A percentile compares a stretch with the other conserved stretches of the same genome.
Evolutionary conservation across 2,888 invertebrate genomes (phyloP).

Genomic region (Melangyna quadrimaculata): DNA sequence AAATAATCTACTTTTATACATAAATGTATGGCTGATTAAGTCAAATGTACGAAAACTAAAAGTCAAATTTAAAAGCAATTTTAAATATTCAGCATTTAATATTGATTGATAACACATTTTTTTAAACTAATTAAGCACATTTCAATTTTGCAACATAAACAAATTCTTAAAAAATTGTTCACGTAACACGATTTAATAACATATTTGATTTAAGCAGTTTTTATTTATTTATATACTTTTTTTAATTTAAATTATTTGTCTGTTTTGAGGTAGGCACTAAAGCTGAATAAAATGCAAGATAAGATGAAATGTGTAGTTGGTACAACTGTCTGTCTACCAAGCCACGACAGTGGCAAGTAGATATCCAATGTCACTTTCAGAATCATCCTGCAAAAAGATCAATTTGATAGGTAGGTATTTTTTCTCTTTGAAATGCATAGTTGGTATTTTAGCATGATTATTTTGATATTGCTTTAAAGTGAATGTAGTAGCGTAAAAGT

Average conservation of each 20-base stretch:
- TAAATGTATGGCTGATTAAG: background rate
- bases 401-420: constrained; percentile 36
- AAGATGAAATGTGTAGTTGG: constrained; percentile 25
- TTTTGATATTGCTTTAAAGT: background rate
- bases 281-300: constrained; percentile 37
- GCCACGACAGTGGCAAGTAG: constrained; percentile 85
- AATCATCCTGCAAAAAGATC: constrained; percentile 85
- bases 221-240: background rate
- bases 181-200: background rate
- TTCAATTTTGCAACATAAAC: background rate
- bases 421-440: constrained; percentile 15
- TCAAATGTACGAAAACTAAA: background rate
- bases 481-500: background rate
- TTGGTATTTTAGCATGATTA: constrained; percentile 73
- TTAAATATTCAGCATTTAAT: background rate
- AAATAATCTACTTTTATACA: background rate
- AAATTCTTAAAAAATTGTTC: background rate
- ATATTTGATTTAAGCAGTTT: background rate
- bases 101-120: background rate
- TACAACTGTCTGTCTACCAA: constrained; percentile 80
- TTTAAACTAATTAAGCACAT: background rate
- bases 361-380: constrained; percentile 85
- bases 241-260: constrained; percentile 17
- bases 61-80: background rate
- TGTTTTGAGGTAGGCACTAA: constrained; percentile 28